Percentiles rank a stretch among this genome's conserved stretches.
Evolutionary conservation across 2,888 invertebrate genomes (phyloP).

Genomic region (Limnephilus marmoratus): DNA sequence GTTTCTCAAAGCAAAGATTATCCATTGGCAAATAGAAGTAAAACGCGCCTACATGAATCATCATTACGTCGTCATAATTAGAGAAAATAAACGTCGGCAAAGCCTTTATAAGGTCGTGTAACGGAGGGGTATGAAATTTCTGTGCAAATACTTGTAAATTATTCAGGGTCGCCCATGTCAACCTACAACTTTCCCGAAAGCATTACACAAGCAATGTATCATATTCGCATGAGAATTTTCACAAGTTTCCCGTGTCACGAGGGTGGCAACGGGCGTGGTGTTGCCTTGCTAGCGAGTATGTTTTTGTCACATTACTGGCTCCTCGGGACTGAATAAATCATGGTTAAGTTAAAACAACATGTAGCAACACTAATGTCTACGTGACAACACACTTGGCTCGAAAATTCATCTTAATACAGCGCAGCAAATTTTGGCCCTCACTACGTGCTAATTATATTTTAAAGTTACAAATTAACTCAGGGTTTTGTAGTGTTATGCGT

Average conservation of each 20-base stretch:
- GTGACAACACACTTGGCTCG: conserved; percentile 57
- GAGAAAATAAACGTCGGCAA: conserved; percentile 48
- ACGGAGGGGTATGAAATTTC: conserved; percentile 44
- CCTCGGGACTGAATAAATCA: conserved; percentile 66
- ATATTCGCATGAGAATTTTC: conserved; percentile 62
- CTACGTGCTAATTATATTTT: conserved; percentile 44
- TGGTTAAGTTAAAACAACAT: conserved; percentile 64
- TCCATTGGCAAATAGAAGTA: not conserved
- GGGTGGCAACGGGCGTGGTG: conserved; percentile 47
- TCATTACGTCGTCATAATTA: conserved; percentile 49
- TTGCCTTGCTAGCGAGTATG: conserved; percentile 54
- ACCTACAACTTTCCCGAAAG: conserved; percentile 56
- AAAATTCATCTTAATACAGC: conserved; percentile 58
- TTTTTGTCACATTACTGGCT: conserved; percentile 64
- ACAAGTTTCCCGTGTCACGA: conserved; percentile 59
- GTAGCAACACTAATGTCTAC: conserved; percentile 58
- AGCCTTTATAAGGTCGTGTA: conserved; percentile 18
- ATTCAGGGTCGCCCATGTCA: conserved; percentile 55
- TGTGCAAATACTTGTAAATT: conserved; percentile 53
- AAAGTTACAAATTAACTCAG: conserved; percentile 27
- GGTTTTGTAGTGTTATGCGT: not conserved
- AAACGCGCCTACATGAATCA: conserved; percentile 37
- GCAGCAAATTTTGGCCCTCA: conserved; percentile 44
- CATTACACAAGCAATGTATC: conserved; percentile 57
- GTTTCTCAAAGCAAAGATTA: not conserved